Percentiles rank a stretch among this genome's conserved stretches.
Conservation (phyloP, 2,888 invertebrate species). For the Torymus auratus region DNA sequence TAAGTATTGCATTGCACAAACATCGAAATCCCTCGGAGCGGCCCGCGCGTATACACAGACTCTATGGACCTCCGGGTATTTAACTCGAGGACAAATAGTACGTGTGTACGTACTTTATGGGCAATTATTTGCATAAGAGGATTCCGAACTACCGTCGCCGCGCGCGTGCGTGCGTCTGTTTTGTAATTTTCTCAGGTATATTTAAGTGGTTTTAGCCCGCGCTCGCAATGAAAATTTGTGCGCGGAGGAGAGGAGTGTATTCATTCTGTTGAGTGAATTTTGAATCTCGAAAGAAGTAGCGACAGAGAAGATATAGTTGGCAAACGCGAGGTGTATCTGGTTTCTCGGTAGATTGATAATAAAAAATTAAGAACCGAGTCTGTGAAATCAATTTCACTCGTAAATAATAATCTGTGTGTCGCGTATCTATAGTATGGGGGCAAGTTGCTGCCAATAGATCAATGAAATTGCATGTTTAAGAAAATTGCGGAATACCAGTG, state of each 20-base stretch:
- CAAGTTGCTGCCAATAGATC: not conserved
- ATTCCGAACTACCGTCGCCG: slow-evolving; percentile 2
- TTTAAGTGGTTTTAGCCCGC: not conserved
- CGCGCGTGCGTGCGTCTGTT: not conserved
- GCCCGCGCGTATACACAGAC: too few relatives aligned
- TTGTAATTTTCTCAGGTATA: slow-evolving; percentile 18
- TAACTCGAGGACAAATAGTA: slow-evolving; percentile 25
- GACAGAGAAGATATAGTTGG: too few relatives aligned
- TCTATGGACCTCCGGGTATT: slow-evolving; percentile 15
- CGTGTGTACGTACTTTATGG: slow-evolving; percentile 10
- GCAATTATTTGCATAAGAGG: slow-evolving; percentile 47
- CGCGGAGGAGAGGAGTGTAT: too few relatives aligned
- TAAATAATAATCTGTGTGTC: slow-evolving; percentile 9
- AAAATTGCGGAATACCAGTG: slow-evolving; percentile 10
- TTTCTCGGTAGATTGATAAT: too few relatives aligned
- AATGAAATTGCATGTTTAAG: slow-evolving; percentile 21
- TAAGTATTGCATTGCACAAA: not conserved
- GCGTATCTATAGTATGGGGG: slow-evolving; percentile 2
- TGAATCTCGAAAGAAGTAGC: too few relatives aligned
- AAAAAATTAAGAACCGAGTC: not conserved
- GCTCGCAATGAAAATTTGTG: too few relatives aligned
- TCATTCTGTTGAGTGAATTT: too few relatives aligned
- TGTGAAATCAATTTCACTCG: slow-evolving; percentile 13
- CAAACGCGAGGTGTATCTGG: too few relatives aligned
- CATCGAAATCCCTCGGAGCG: slow-evolving; percentile 19